These are phyloP conservation scores for Hydriomena furcata DNA, from an alignment of 2,888 invertebrate genomes.

Conservation along the genomic window DNA sequence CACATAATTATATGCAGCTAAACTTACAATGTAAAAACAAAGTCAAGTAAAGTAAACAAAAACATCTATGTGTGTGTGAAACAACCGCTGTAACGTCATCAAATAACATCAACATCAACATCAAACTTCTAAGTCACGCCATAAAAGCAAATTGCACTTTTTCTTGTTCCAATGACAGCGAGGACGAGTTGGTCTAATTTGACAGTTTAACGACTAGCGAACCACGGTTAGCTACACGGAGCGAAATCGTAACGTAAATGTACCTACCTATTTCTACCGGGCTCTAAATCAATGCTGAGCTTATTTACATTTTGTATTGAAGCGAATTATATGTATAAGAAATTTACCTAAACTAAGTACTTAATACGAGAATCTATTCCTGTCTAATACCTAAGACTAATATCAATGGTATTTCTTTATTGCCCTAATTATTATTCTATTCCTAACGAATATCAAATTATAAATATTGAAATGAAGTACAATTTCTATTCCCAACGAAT, in stretches of 20 bases:
- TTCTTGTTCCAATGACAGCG: constrained; percentile 60
- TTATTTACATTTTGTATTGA: constrained; percentile 45
- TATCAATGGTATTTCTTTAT: too few relatives aligned
- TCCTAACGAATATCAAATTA: too few relatives aligned
- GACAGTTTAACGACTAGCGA: constrained; percentile 63
- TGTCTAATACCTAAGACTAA: too few relatives aligned
- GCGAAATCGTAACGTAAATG: constrained; percentile 41
- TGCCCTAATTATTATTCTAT: too few relatives aligned
- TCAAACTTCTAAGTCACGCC: constrained; percentile 65
- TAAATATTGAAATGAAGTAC: too few relatives aligned
- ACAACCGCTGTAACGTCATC: constrained; percentile 21
- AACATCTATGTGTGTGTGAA: constrained; percentile 6
- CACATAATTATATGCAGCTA: too few relatives aligned
- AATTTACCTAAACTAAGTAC: too few relatives aligned
- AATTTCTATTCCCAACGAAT: too few relatives aligned
- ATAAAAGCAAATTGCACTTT: constrained; percentile 63
- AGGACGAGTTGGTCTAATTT: constrained; percentile 65
- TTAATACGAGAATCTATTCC: too few relatives aligned
- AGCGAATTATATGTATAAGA: too few relatives aligned
- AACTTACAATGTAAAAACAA: too few relatives aligned
- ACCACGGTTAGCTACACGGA: constrained; percentile 51
- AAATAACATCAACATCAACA: constrained; percentile 57
- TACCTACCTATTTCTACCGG: constrained; percentile 43
- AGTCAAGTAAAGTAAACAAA: not conserved
- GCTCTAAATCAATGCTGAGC: constrained; percentile 42